Evolutionary conservation across 2,113 vertebrate genomes (phyloP).

Genomic region (Felis chaus): DNA sequence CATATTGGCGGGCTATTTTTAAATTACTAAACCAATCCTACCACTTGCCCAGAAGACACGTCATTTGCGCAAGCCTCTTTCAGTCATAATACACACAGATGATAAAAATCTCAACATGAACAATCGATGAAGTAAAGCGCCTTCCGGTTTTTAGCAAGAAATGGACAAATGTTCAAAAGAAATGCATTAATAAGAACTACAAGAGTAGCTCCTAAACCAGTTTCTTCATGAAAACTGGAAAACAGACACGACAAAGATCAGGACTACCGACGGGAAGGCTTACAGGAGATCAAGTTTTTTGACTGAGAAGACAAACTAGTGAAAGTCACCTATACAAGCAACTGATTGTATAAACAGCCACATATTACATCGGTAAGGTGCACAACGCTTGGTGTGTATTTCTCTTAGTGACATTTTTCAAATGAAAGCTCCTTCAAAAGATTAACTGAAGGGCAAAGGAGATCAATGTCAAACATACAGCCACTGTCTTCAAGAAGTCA

Average conservation of each 20-base stretch:
- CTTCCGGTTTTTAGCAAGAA: not conserved
- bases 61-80: not conserved
- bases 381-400: not conserved
- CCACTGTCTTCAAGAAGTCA: not conserved
- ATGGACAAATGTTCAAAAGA: not conserved
- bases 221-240: slow-evolving; percentile 14
- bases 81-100: not conserved
- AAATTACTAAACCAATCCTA: not conserved
- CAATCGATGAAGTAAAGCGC: not conserved
- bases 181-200: not conserved
- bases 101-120: not conserved
- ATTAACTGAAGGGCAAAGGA: slow-evolving; percentile 29
- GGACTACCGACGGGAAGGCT: not conserved
- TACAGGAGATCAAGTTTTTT: not conserved
- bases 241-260: not conserved
- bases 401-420: not conserved
- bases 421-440: not conserved
- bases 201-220: not conserved
- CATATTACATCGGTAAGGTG: not conserved
- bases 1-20: not conserved
- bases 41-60: not conserved
- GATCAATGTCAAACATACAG: not conserved
- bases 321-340: not conserved
- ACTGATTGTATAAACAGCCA: not conserved
- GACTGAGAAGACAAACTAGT: not conserved